Conservation (phyloP, 2,888 invertebrate species). For the Panzeria rudis region DNA sequence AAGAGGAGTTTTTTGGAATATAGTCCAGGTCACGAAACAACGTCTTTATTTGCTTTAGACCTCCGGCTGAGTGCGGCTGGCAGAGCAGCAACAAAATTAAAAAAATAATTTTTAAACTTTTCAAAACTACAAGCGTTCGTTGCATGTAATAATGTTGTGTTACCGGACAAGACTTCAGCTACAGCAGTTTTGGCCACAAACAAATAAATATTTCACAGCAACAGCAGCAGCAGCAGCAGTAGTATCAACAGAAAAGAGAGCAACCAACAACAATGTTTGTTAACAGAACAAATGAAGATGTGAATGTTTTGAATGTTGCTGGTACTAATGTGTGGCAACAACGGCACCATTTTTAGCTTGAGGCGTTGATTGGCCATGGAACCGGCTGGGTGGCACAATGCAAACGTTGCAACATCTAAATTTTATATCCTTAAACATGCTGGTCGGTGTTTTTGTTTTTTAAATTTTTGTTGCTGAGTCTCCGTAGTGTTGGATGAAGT, state of each 20-base stretch:
- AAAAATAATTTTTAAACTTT: slow-evolving; percentile 13
- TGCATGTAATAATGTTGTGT: slow-evolving; percentile 78
- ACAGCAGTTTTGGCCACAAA: slow-evolving; percentile 54
- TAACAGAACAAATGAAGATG: slow-evolving; percentile 69
- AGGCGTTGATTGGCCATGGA: slow-evolving; percentile 80
- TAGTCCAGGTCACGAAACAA: slow-evolving; percentile 81
- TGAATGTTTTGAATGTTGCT: slow-evolving; percentile 71
- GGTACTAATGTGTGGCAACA: slow-evolving; percentile 71
- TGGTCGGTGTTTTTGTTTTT: background rate
- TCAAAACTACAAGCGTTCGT: slow-evolving; percentile 50
- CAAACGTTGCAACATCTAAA: slow-evolving; percentile 65
- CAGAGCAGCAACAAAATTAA: slow-evolving; percentile 8
- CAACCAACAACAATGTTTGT: slow-evolving; percentile 25
- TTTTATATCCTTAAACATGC: slow-evolving; percentile 43
- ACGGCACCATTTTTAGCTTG: slow-evolving; percentile 73
- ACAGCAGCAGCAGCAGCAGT: slow-evolving; percentile 28
- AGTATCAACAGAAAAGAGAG: slow-evolving; percentile 4
- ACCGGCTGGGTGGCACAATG: slow-evolving; percentile 78
- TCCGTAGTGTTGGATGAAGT: background rate
- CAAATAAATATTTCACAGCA: slow-evolving; percentile 44
- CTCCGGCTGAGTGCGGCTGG: slow-evolving; percentile 75
- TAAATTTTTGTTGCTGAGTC: background rate
- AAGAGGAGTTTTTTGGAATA: slow-evolving; percentile 43
- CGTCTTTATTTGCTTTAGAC: slow-evolving; percentile 81
- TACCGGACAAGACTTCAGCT: slow-evolving; percentile 74